These are phyloP conservation scores for Thecocarcelia acutangulata DNA, from an alignment of 2,888 invertebrate species.

Conservation along the genomic window DNA sequence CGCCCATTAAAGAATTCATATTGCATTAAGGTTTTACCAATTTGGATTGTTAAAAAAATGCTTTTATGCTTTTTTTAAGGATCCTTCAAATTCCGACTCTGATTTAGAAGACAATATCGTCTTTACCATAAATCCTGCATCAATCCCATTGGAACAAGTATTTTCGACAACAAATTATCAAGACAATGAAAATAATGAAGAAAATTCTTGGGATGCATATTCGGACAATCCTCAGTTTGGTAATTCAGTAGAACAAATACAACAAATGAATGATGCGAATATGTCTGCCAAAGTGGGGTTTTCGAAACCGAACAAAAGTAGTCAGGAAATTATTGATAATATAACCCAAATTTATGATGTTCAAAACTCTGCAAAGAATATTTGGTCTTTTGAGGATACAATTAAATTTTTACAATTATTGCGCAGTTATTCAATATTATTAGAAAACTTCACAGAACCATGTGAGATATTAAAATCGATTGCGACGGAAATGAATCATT, in stretches of 20 bases:
- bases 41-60: too few relatives aligned
- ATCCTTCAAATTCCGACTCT: conserved; percentile 70
- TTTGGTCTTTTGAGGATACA: conserved; percentile 70
- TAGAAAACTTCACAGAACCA: conserved; percentile 37
- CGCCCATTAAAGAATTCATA: too few relatives aligned
- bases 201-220: neutral
- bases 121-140: conserved; percentile 72
- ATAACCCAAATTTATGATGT: neutral
- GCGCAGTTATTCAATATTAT: conserved; percentile 60
- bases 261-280: neutral
- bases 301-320: neutral
- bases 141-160: conserved; percentile 69
- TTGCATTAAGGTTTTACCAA: too few relatives aligned
- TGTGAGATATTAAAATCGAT: conserved; percentile 61
- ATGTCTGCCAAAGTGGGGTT: neutral
- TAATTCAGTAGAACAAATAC: neutral
- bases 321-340: neutral
- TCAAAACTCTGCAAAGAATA: conserved; percentile 10
- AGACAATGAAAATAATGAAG: neutral
- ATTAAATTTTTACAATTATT: conserved; percentile 70
- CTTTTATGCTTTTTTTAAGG: conserved; percentile 8
- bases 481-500: conserved; percentile 69
- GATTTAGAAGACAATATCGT: conserved; percentile 73
- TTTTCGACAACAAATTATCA: neutral
- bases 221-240: conserved; percentile 25